Percentiles rank a stretch among this genome's conserved stretches.
phyloP scores from a whole-genome alignment of 2,797 vertebrate species.

The Bufotes viridis region DNA sequence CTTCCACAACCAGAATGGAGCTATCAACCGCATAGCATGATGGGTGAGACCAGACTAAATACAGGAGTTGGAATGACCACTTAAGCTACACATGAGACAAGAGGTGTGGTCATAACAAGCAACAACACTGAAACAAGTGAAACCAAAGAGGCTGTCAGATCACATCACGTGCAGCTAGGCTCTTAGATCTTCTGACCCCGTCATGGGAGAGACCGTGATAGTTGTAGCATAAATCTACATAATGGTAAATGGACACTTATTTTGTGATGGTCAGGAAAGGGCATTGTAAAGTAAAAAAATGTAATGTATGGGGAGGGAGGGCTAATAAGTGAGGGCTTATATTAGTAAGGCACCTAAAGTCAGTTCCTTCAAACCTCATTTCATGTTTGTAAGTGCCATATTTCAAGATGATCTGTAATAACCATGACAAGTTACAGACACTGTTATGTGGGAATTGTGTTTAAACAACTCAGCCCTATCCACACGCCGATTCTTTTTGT shows the following conservation, averaged over 20 bases:
- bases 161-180: too few species aligned
- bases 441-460: slow-evolving; percentile 9
- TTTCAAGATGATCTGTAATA: not conserved
- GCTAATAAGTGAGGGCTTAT: not conserved
- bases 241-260: not conserved
- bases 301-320: not conserved
- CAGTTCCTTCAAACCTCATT: not conserved
- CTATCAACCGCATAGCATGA: too few species aligned
- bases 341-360: not conserved
- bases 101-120: too few species aligned
- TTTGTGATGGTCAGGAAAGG: not conserved
- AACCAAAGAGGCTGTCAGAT: too few species aligned
- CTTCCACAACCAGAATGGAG: too few species aligned
- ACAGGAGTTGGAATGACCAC: too few species aligned
- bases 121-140: too few species aligned
- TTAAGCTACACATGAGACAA: too few species aligned
- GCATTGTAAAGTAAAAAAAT: not conserved
- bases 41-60: too few species aligned
- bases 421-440: not conserved
- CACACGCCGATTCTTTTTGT: not conserved
- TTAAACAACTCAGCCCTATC: slow-evolving; percentile 25
- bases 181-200: too few species aligned
- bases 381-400: not conserved
- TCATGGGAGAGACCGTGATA: too few species aligned
- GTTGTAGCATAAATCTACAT: too few species aligned